Percentiles rank a stretch among this genome's conserved stretches.
phyloP scores from a whole-genome alignment of 23 tunicate species.

The Styela clava region DNA sequence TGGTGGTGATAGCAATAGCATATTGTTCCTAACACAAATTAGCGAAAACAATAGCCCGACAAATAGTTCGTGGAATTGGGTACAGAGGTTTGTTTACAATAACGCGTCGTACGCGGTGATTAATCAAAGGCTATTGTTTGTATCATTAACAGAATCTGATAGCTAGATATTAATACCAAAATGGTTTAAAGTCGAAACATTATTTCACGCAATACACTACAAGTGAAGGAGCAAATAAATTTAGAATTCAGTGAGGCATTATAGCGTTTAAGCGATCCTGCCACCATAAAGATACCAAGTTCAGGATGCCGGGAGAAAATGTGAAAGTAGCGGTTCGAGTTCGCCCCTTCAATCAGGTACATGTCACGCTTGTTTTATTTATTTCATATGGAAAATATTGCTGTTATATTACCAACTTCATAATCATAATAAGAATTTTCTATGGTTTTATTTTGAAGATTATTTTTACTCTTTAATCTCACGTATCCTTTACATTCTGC shows the following conservation, averaged over 20 bases:
- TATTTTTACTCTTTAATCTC: too few species aligned
- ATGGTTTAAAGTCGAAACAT: too few species aligned
- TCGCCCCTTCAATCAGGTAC: conserved; percentile 58
- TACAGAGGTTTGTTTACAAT: not conserved
- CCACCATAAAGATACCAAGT: too few species aligned
- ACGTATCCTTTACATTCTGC: too few species aligned
- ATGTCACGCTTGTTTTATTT: not conserved
- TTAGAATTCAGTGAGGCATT: too few species aligned
- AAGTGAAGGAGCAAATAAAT: too few species aligned
- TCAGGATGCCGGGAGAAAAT: conserved; percentile 38
- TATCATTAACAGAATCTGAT: not conserved
- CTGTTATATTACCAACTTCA: not conserved
- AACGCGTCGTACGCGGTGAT: not conserved
- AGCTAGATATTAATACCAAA: too few species aligned
- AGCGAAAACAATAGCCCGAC: not conserved
- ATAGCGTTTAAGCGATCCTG: too few species aligned
- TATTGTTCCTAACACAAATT: not conserved
- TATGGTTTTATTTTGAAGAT: too few species aligned
- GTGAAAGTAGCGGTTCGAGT: conserved; percentile 60
- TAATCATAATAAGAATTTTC: too few species aligned
- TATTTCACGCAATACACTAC: too few species aligned
- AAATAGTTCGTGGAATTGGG: not conserved
- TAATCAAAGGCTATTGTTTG: not conserved
- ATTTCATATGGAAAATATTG: not conserved
- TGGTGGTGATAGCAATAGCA: too few species aligned